Evolutionary conservation across 2,113 vertebrate genomes (phyloP).

Genomic region (Alligator mississippiensis): DNA sequence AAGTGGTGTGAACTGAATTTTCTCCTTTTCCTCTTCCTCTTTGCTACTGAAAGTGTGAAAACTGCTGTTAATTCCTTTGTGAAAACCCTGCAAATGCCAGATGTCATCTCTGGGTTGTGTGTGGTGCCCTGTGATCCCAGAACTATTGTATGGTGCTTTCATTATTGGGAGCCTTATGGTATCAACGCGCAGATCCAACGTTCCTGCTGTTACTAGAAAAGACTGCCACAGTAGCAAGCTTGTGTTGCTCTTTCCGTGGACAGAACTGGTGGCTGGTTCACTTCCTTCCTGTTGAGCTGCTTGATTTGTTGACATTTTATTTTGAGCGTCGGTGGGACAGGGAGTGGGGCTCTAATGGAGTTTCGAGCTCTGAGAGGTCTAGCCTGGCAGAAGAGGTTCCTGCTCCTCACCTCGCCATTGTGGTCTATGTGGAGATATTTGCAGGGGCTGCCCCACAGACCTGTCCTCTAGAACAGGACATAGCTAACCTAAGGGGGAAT

Average conservation of each 20-base stretch:
- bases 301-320: neutral
- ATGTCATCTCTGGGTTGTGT: neutral
- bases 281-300: neutral
- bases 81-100: neutral
- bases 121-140: neutral
- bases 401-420: neutral
- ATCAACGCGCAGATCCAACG: neutral
- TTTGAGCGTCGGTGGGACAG: neutral
- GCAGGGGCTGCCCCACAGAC: neutral
- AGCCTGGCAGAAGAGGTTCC: neutral
- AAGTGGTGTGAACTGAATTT: neutral
- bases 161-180: neutral
- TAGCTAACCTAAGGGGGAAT: neutral
- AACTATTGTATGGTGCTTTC: neutral
- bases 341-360: no score
- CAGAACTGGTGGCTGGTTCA: fast-evolving
- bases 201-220: neutral
- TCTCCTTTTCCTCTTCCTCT: neutral
- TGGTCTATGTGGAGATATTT: neutral
- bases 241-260: neutral
- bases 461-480: neutral
- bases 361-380: neutral
- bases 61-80: neutral
- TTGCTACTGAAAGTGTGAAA: neutral
- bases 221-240: neutral